Evolutionary conservation across 2,888 invertebrate species (phyloP).

Genomic region (Saturnia japonica): DNA sequence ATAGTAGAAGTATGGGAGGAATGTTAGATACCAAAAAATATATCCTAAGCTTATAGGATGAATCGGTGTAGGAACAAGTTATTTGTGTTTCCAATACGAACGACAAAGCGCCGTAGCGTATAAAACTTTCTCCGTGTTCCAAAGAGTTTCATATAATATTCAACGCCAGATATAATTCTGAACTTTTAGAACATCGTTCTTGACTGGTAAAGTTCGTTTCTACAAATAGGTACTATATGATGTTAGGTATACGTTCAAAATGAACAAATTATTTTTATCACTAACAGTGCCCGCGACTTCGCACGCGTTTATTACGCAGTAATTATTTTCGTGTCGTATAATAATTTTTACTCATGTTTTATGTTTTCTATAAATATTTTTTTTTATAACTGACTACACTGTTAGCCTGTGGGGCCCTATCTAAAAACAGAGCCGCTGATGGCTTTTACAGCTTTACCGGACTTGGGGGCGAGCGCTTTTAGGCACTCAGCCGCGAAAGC

Average conservation of each 20-base stretch:
- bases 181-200: neutral
- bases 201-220: neutral
- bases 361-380: too few species aligned
- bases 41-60: neutral
- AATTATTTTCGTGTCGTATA: too few species aligned
- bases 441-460: too few species aligned
- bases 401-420: too few species aligned
- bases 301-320: too few species aligned
- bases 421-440: too few species aligned
- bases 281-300: too few species aligned
- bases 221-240: neutral
- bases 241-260: neutral
- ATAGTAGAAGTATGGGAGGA: neutral
- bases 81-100: slow-evolving; percentile 1
- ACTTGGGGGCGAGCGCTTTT: too few species aligned
- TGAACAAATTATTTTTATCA: too few species aligned
- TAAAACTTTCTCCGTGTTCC: neutral
- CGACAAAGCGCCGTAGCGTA: slow-evolving; percentile 2
- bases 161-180: neutral
- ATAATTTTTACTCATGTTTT: too few species aligned
- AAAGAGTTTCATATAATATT: slow-evolving; percentile 3
- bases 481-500: too few species aligned
- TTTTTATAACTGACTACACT: too few species aligned
- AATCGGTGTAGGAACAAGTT: slow-evolving; percentile 10
- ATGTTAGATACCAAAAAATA: neutral